Evolutionary conservation across 2,113 vertebrate species (phyloP).

Genomic region (Microcebus murinus): DNA sequence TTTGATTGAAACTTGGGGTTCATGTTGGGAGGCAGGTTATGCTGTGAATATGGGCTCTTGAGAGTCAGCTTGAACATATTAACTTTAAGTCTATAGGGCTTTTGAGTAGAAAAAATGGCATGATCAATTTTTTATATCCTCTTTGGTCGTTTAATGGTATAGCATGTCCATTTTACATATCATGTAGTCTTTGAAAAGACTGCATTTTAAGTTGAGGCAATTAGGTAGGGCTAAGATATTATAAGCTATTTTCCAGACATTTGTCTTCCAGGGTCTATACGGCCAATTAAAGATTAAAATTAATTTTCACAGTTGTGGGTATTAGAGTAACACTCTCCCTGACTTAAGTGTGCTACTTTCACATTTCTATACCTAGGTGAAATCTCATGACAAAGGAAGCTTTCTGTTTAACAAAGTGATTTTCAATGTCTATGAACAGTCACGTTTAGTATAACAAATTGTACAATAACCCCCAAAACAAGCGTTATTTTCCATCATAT

Average conservation of each 20-base stretch:
- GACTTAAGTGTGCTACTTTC: slow-evolving; percentile 7
- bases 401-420: slow-evolving; percentile 41
- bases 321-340: background rate
- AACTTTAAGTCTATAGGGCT: slow-evolving; percentile 3
- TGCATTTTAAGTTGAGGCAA: background rate
- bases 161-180: background rate
- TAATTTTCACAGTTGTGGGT: slow-evolving; percentile 23
- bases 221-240: slow-evolving; percentile 10
- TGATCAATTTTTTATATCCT: background rate
- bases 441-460: slow-evolving; percentile 22
- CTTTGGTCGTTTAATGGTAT: background rate
- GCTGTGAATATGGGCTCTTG: background rate
- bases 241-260: background rate
- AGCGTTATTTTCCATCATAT: background rate
- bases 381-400: slow-evolving; percentile 34
- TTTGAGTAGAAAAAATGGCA: slow-evolving; percentile 41
- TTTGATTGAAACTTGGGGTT: background rate
- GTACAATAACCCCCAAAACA: background rate
- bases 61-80: background rate
- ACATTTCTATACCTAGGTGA: background rate
- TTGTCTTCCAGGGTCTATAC: background rate
- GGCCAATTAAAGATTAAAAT: slow-evolving; percentile 36
- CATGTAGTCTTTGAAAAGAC: background rate
- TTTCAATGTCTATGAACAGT: slow-evolving; percentile 28
- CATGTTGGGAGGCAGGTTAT: background rate